These are phyloP conservation scores for Melolontha melolontha DNA, from an alignment of 2,888 invertebrate genomes.

Conservation along the genomic window DNA sequence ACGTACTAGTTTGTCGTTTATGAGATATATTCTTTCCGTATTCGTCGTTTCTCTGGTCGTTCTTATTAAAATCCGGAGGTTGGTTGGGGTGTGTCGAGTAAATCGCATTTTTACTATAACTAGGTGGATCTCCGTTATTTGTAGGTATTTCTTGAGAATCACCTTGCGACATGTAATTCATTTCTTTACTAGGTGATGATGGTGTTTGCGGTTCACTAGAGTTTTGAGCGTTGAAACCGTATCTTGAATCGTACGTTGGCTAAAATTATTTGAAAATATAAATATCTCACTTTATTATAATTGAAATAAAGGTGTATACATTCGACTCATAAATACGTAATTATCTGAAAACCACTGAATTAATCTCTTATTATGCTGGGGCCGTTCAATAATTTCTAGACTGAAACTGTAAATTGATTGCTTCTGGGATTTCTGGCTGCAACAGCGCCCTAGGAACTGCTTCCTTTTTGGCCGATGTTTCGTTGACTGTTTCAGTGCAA, in stretches of 20 bases:
- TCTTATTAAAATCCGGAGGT: slow-evolving; percentile 51
- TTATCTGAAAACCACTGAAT: too few species aligned
- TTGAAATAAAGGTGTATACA: too few species aligned
- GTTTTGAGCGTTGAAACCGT: slow-evolving; percentile 59
- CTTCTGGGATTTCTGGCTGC: too few species aligned
- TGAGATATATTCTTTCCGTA: slow-evolving; percentile 58
- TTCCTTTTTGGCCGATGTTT: too few species aligned
- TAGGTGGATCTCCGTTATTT: slow-evolving; percentile 54
- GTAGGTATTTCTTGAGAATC: slow-evolving; percentile 57
- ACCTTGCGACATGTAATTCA: slow-evolving; percentile 58
- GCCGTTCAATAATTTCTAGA: too few species aligned
- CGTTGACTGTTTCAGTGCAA: too few species aligned
- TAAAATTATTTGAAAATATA: slow-evolving; percentile 48
- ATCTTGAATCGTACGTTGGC: slow-evolving; percentile 63
- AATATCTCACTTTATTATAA: neutral
- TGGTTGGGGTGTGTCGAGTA: slow-evolving; percentile 35
- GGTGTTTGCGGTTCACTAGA: slow-evolving; percentile 52
- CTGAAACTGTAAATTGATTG: too few species aligned
- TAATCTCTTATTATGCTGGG: too few species aligned
- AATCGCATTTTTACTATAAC: slow-evolving; percentile 48
- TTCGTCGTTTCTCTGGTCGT: slow-evolving; percentile 51
- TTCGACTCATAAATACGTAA: too few species aligned
- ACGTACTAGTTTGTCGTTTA: slow-evolving; percentile 62
- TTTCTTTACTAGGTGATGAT: slow-evolving; percentile 58
- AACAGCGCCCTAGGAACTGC: too few species aligned